These are phyloP conservation scores for Drosophila lutescens DNA, from an alignment of 2,888 invertebrate genomes.

Conservation along the genomic window DNA sequence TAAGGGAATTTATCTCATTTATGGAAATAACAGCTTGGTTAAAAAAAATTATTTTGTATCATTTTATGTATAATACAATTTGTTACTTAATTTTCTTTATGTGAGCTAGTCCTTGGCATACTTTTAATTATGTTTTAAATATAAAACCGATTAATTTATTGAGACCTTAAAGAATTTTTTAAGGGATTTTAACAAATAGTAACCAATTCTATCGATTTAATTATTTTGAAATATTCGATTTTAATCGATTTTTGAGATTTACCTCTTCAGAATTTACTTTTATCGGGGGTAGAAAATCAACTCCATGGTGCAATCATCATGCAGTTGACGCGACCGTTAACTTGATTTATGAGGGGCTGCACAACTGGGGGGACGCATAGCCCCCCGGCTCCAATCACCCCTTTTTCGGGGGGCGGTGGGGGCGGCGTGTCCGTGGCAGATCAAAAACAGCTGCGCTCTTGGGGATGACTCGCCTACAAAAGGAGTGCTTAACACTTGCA, in stretches of 20 bases:
- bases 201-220: too few species aligned
- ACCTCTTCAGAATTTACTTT: neutral
- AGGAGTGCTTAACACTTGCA: constrained; percentile 70
- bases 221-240: neutral
- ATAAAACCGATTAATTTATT: too few species aligned
- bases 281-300: neutral
- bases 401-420: constrained; percentile 3
- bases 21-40: too few species aligned
- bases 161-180: too few species aligned
- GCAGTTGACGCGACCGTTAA: constrained; percentile 33
- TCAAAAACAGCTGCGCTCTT: constrained; percentile 73
- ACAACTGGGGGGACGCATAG: neutral
- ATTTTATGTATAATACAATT: too few species aligned
- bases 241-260: neutral
- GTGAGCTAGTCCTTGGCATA: too few species aligned
- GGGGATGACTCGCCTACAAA: constrained; percentile 37
- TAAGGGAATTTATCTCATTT: too few species aligned
- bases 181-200: too few species aligned
- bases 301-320: constrained; percentile 15
- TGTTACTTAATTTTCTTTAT: too few species aligned
- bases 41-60: too few species aligned
- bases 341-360: constrained; percentile 33
- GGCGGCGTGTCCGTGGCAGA: constrained; percentile 67
- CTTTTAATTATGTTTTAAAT: too few species aligned
- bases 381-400: constrained; percentile 12